These are phyloP conservation scores for Copidosoma floridanum DNA, from an alignment of 1,140 invertebrate species.

Conservation along the genomic window DNA sequence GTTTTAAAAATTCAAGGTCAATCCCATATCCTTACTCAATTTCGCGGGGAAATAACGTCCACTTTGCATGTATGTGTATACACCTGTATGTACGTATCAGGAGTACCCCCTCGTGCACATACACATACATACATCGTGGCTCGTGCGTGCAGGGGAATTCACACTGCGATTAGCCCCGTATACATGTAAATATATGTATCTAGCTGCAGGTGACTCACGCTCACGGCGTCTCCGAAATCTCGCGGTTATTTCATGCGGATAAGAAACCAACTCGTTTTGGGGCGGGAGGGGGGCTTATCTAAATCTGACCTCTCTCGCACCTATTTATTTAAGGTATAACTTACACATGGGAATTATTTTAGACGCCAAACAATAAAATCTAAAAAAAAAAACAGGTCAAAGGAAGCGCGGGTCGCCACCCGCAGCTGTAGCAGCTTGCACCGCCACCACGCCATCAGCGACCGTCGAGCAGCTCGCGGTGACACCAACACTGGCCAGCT, in stretches of 20 bases:
- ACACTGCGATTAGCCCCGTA: too few relatives aligned
- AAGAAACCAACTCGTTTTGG: too few relatives aligned
- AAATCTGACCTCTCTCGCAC: too few relatives aligned
- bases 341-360: too few relatives aligned
- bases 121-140: too few relatives aligned
- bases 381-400: conserved; percentile 22
- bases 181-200: not conserved
- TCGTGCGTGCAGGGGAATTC: conserved; percentile 1
- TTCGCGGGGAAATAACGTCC: too few relatives aligned
- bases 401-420: conserved; percentile 3
- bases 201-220: too few relatives aligned
- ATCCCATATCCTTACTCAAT: too few relatives aligned
- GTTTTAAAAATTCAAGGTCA: conserved; percentile 17
- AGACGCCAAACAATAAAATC: not conserved
- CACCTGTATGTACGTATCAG: not conserved
- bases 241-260: not conserved
- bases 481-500: not conserved
- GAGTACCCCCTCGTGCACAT: not conserved
- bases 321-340: too few relatives aligned
- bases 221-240: not conserved
- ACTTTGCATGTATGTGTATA: too few relatives aligned
- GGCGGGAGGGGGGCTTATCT: too few relatives aligned
- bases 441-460: too few relatives aligned
- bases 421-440: not conserved
- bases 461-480: not conserved